Percentiles rank a stretch among this genome's conserved stretches.
These are phyloP conservation scores for Priapulus caudatus DNA, from an alignment of 2,888 invertebrate genomes.

Conservation along the genomic window DNA sequence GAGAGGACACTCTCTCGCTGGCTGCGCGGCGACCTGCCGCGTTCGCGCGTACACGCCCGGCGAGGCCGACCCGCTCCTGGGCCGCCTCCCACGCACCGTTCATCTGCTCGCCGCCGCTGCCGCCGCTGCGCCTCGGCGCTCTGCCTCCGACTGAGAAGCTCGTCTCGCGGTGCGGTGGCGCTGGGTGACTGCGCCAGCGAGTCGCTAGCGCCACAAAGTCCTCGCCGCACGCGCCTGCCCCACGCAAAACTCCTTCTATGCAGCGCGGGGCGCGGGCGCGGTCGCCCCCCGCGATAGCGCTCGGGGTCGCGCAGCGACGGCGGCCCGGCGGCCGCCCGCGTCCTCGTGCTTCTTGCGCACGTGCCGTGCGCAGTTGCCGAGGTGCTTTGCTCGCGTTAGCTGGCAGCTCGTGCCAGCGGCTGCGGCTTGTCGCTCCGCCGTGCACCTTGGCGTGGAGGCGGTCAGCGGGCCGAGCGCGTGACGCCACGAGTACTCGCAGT, in stretches of 20 bases:
- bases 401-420: constrained; percentile 31
- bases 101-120: background rate
- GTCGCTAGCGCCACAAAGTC: constrained; percentile 40
- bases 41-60: too few relatives aligned
- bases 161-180: constrained; percentile 34
- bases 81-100: too few relatives aligned
- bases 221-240: constrained; percentile 34
- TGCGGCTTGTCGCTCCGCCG: constrained; percentile 26
- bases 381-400: constrained; percentile 29
- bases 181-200: constrained; percentile 39
- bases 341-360: constrained; percentile 31
- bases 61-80: too few relatives aligned
- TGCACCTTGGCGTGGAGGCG: constrained; percentile 30
- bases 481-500: constrained; percentile 30
- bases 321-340: constrained; percentile 12
- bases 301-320: constrained; percentile 13
- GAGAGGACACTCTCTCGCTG: background rate
- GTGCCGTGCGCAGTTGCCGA: constrained; percentile 31
- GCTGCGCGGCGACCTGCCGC: too few relatives aligned
- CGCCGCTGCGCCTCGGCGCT: background rate
- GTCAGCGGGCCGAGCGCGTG: constrained; percentile 25
- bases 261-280: constrained; percentile 26
- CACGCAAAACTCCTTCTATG: too few relatives aligned
- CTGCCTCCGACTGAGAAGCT: constrained; percentile 22
- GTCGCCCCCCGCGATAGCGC: constrained; percentile 5